These are phyloP conservation scores for Drosophila engyochracea DNA, from an alignment of 2,888 invertebrate genomes.

Conservation along the genomic window DNA sequence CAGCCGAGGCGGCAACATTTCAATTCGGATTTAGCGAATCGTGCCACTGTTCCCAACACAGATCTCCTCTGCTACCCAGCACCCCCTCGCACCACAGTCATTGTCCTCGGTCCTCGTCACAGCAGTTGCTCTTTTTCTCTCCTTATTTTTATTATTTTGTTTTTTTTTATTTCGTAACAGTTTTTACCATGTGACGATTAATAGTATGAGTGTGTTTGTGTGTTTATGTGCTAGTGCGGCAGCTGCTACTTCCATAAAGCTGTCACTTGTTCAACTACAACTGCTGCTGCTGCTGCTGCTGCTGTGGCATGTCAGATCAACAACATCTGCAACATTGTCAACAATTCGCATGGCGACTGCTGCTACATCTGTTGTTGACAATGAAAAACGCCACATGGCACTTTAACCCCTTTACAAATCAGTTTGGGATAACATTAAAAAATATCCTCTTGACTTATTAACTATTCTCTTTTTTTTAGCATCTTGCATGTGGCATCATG, in stretches of 20 bases:
- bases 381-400: slow-evolving; percentile 24
- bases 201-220: slow-evolving; percentile 18
- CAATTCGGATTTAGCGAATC: slow-evolving; percentile 70
- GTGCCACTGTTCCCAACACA: slow-evolving; percentile 38
- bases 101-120: slow-evolving; percentile 29
- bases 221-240: slow-evolving; percentile 28
- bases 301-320: slow-evolving; percentile 46
- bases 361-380: slow-evolving; percentile 11
- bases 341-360: slow-evolving; percentile 30
- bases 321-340: slow-evolving; percentile 59
- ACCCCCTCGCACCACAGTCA: background rate
- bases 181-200: slow-evolving; percentile 39
- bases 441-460: background rate
- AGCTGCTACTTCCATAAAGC: slow-evolving; percentile 38
- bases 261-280: slow-evolving; percentile 27
- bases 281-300: slow-evolving; percentile 22
- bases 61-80: background rate
- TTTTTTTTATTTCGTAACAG: slow-evolving; percentile 44
- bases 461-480: background rate
- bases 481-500: background rate
- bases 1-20: slow-evolving; percentile 73
- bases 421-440: slow-evolving; percentile 10
- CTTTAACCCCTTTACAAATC: slow-evolving; percentile 31
- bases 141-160: slow-evolving; percentile 1
- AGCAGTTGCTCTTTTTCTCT: slow-evolving; percentile 45